Base-by-base conservation (phyloP, 2,888 invertebrate species). In the Abrostola tripartita region DNA sequence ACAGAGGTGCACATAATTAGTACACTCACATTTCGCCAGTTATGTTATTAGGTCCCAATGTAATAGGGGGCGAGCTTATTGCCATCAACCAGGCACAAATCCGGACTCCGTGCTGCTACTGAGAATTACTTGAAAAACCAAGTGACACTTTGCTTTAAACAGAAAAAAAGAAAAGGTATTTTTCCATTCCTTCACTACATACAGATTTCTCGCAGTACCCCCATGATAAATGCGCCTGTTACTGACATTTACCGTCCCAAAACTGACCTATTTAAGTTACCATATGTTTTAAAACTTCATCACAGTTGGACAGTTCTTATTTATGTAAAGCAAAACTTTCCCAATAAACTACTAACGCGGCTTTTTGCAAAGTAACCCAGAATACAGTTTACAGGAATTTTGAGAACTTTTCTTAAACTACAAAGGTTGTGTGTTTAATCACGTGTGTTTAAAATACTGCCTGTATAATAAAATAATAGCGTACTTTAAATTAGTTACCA, bases 301-400 rank as follows among this genome's bases (percentile, higher is more conserved):
- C 69, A 78, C 60, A 75, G 76, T 75, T 78, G 24, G 75, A 61
- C 70, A 69, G 72, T 75, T 78, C 65, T 67, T 67, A 78, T 76
- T 69, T 72, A 72, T 67, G 58, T 75, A 59, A 61, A 56, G n/a
- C 5, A 49, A n/a, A 76, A 76, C 58, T 76, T 76, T 72, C 61
- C 61, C 67, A 76, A 76, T 76, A 76, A 50, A 75, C 61, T 62
- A 62, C 51, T 52, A 69, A 72, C 72, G 66, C 61, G 57, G 53
- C 44, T 36, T 62, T 62, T 64, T 62, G 61, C 40, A 35, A 65
- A 69, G 59, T 68, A 60, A 74, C 59, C 42, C 62, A 54, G 57
- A 62, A 71, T 68, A 58, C 68, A 66, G 69, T 59, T 65, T 1
- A 12, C 24, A 7, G 54, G 63, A 61, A 71, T 68, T 68, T 66